Base-by-base conservation (phyloP, 2,113 vertebrate genomes). In the Synodontis membranacea region DNA sequence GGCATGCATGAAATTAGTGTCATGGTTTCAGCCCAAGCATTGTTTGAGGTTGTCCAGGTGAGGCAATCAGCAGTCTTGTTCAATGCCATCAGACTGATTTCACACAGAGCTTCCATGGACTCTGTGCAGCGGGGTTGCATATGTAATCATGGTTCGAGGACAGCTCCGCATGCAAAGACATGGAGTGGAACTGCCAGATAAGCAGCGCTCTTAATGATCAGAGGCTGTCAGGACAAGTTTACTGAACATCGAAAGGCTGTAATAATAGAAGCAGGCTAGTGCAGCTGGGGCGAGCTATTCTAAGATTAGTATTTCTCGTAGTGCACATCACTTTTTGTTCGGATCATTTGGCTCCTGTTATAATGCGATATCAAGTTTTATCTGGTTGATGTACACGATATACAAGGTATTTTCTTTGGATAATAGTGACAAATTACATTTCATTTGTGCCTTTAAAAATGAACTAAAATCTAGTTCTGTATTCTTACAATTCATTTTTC, bases 151-250 rank as follows among this genome's bases (percentile, higher is more conserved):
- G 48, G 82, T 54, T 82, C 34, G n/a, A 31, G 83, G 83, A 83
- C 66, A 56, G 31, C 23, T 58, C 80, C 19, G 6, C 31, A 60
- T 44, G 46, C 74, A 64, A 56, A 86, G 58, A 39, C 81, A 75
- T 31, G 50, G n/a, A 70, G 70, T 80, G 86, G 79, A 87, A 87
- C 80, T 87, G 82, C 87, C 76, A 81, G 80, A 83, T 88, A 84
- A 50, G 68, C 70, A 82, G 68, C 79, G 56, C 74, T 56, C 62
- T 72, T 88, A 80, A 89, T 86, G 68, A 85, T 56, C 66, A 68
- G 75, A 82, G 39, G 82, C 58, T 89, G 86, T 84, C 28, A 87
- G 83, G 89, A 87, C 86, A 54, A 84, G 85, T 86, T 89, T 70
- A 70, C 82, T 76, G 48, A 78, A 86, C 19, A 52, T 60, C 76